Conservation (phyloP, 2,113 vertebrate species). For the Poeciliopsis turrubarensis region DNA sequence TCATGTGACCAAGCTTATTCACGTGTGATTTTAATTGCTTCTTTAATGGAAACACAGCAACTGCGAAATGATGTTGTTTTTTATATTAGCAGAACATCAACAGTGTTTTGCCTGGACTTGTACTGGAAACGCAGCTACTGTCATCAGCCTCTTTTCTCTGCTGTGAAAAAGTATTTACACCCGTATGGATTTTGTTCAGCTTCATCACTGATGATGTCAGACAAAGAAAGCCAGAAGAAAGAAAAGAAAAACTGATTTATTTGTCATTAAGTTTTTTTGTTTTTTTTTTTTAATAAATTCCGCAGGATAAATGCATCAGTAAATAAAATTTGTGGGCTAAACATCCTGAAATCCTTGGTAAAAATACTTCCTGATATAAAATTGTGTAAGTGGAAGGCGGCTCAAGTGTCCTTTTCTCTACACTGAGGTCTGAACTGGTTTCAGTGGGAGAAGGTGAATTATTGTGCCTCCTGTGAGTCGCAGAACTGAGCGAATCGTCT, state of each 20-base stretch:
- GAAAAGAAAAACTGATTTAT: not conserved
- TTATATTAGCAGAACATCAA: too few species aligned
- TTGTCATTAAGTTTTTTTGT: too few species aligned
- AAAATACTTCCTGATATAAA: not conserved
- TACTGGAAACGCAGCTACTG: not conserved
- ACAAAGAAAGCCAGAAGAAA: too few species aligned
- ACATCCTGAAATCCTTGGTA: not conserved
- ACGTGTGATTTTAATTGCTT: too few species aligned
- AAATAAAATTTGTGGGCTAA: not conserved
- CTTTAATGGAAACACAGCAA: too few species aligned
- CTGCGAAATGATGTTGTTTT: too few species aligned
- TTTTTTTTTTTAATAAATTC: not conserved
- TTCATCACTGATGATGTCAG: not conserved
- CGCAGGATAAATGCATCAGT: not conserved
- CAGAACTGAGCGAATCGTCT: not conserved
- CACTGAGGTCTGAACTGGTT: not conserved
- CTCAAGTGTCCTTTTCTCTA: not conserved
- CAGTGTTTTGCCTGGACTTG: too few species aligned
- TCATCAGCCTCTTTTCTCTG: not conserved
- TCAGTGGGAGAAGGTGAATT: not conserved
- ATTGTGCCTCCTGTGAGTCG: not conserved
- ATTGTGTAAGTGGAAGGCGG: not conserved
- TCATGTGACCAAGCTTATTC: too few species aligned
- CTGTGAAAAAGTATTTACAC: not conserved
- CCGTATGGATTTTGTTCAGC: not conserved